A percentile compares a stretch with the other conserved stretches of the same genome.
Conservation (phyloP, 2,113 vertebrate genomes). For the Oxyura jamaicensis region DNA sequence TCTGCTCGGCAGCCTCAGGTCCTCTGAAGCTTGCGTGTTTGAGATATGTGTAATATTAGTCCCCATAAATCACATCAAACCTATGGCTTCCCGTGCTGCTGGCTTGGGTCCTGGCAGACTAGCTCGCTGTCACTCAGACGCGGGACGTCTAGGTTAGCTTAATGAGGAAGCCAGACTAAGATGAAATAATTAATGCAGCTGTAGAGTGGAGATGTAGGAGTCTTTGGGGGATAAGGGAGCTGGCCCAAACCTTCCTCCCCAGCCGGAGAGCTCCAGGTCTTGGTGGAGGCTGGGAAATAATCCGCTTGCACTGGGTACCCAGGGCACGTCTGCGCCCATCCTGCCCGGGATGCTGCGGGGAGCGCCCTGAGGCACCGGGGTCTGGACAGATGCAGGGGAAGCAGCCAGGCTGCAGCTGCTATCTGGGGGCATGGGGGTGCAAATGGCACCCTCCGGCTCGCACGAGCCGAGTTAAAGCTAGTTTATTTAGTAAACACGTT, state of each 20-base stretch:
- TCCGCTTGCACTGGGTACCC: constrained; percentile 25
- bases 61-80: constrained; percentile 15
- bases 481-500: constrained; percentile 55
- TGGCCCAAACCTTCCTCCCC: constrained; percentile 31
- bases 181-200: constrained; percentile 68
- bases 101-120: constrained; percentile 31
- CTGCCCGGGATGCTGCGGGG: not conserved
- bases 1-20: not conserved
- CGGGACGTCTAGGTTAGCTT: constrained; percentile 10
- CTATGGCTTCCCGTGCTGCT: constrained; percentile 29
- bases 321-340: constrained; percentile 28
- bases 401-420: not conserved
- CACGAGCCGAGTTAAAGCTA: not conserved
- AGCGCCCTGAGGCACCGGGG: not conserved
- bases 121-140: constrained; percentile 19
- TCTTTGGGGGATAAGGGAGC: constrained; percentile 11
- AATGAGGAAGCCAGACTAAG: constrained; percentile 65
- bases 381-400: constrained; percentile 26
- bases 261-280: not conserved
- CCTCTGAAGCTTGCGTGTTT: constrained; percentile 34
- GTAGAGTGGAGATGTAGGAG: constrained; percentile 24
- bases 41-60: constrained; percentile 59
- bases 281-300: not conserved
- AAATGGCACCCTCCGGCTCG: not conserved
- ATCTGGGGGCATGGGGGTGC: not conserved